These are phyloP conservation scores for Cheirogaleus major DNA, from an alignment of 2,797 vertebrate genomes.

Conservation along the genomic window DNA sequence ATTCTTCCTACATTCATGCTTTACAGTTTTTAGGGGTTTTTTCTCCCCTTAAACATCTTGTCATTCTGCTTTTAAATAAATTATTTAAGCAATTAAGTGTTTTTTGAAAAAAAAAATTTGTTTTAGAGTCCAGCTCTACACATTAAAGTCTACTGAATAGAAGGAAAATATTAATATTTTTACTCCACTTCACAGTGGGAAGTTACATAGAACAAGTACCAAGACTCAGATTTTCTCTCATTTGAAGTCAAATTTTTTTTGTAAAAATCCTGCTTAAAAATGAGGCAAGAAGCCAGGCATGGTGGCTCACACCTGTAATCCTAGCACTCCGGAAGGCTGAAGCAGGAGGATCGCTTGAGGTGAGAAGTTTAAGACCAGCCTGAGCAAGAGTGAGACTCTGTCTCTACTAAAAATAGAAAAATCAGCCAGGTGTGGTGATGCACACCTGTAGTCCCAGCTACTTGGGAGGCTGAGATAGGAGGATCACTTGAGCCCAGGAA, in stretches of 20 bases:
- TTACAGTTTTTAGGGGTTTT: not conserved
- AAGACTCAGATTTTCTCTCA: conserved; percentile 57
- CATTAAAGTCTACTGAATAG: rapidly evolving
- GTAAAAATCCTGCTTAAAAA: conserved; percentile 57
- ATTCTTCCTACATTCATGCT: not conserved
- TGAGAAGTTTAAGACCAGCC: too few species aligned
- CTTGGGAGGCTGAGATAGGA: too few species aligned
- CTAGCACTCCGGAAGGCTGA: too few species aligned
- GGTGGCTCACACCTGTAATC: too few species aligned
- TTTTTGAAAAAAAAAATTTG: not conserved
- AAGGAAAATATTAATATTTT: conserved; percentile 10
- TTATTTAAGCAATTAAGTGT: not conserved
- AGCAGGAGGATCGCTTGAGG: too few species aligned
- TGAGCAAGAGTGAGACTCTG: too few species aligned
- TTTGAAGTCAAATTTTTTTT: conserved; percentile 52
- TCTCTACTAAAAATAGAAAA: too few species aligned
- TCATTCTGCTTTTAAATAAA: not conserved
- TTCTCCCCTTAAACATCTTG: not conserved
- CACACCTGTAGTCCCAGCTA: too few species aligned
- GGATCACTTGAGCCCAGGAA: too few species aligned
- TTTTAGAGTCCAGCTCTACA: not conserved
- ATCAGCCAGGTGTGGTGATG: too few species aligned
- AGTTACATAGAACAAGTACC: conserved; percentile 21
- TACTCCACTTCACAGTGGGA: conserved; percentile 7
- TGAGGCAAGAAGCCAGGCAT: not conserved